Conservation (phyloP, 2,888 invertebrate species). For the Hirtodrosophila histrioides region DNA sequence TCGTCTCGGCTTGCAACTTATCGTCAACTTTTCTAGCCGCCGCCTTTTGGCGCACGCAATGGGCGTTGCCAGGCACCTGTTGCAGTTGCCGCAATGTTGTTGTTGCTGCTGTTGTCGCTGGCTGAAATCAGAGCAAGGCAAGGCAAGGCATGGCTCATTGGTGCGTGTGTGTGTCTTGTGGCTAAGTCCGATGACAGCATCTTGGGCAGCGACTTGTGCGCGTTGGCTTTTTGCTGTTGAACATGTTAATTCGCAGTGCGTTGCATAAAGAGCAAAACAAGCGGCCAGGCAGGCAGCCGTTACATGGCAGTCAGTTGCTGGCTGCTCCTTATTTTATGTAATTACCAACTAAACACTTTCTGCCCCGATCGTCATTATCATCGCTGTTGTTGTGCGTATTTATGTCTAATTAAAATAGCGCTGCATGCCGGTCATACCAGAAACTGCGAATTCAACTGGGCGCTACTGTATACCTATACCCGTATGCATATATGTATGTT, state of each 20-base stretch:
- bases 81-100: conserved; percentile 47
- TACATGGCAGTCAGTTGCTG: conserved; percentile 66
- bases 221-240: conserved; percentile 74
- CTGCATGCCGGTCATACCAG: conserved; percentile 64
- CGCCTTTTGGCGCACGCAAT: conserved; percentile 72
- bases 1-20: conserved; percentile 56
- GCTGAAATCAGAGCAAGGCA: conserved; percentile 78
- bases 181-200: conserved; percentile 72
- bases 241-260: conserved; percentile 74
- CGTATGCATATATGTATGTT: conserved; percentile 48
- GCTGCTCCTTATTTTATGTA: conserved; percentile 81
- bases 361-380: conserved; percentile 47
- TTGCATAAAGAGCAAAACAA: conserved; percentile 74
- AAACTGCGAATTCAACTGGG: conserved; percentile 23
- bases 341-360: conserved; percentile 79
- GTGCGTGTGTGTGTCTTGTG: conserved; percentile 45
- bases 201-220: conserved; percentile 69
- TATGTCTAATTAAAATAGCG: conserved; percentile 79
- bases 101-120: conserved; percentile 54
- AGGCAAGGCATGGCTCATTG: conserved; percentile 11
- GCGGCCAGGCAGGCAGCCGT: conserved; percentile 47
- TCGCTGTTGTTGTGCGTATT: conserved; percentile 62
- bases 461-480: conserved; percentile 8
- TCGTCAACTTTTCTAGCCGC: conserved; percentile 62
- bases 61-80: conserved; percentile 79